Evolutionary conservation across 1,140 invertebrate species (phyloP), one percentile per base, ranked within the genome.

Genomic region (Sinonovacula constricta): DNA sequence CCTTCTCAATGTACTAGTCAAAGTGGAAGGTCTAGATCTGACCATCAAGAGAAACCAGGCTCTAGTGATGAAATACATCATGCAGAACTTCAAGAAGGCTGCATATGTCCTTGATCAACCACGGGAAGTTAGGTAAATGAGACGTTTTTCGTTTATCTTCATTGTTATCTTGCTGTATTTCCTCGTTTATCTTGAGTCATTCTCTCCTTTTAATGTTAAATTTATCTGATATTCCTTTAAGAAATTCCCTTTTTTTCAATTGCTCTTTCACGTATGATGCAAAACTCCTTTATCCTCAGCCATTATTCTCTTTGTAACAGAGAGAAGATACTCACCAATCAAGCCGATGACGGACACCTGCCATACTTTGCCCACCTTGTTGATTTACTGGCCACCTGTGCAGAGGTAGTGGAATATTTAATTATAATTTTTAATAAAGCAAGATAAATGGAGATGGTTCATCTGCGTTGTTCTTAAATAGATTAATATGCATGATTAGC

Each of bases 31-130:
- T 12, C 86, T 90, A 10, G 88, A 90, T 63, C 70, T 91, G 49
- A 88, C 90, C 18, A 86, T 91, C 71, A 91, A 91, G 77, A 76
- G 90, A 26, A 91, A 91, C 59, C 90, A 90, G 71, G 86, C 86
- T 14, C 85, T 88, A 18, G 90, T 90, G 3, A 91, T 91, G 90
- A 91, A 91, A 76, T 91, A 91, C 70, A 87, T 91, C 69, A 91
- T 91, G 90, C 89, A 91, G 81, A 88, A 88, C 54, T 89, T 87
- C 71, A 86, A 85, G 34, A 88, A 90, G 72, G 86, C 90, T n/a
- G 90, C 88, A 15, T 88, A 90, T 78, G 84, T 90, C 0, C 83
- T 91, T n/a, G 89, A 91, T 56, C 86, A 89, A 72, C 81, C 87
- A 15, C 49, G 85, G 62, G 87, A 87, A 45, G 53, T 79, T 24